phyloP scores from a whole-genome alignment of 2,113 vertebrate species.

The Burhinus bistriatus region DNA sequence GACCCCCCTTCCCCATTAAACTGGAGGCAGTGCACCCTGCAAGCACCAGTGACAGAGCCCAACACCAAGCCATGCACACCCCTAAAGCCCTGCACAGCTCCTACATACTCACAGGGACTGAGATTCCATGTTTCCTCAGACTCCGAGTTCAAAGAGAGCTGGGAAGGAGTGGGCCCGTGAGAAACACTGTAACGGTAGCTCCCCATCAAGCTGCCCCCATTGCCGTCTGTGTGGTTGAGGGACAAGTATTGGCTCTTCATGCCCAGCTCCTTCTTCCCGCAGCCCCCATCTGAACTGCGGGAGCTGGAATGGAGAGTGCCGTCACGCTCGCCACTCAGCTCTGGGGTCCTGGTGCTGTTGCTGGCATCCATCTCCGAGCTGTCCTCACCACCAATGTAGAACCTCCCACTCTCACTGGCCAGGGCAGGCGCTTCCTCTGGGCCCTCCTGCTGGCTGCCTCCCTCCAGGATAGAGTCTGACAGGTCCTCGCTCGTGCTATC shows the following conservation, averaged over 20 bases:
- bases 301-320: constrained; percentile 13
- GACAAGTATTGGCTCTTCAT: constrained; percentile 7
- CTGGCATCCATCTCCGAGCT: constrained; percentile 3
- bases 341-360: constrained; percentile 18
- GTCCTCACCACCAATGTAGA: constrained; percentile 66
- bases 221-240: constrained; percentile 42
- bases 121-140: constrained; percentile 49
- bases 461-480: constrained; percentile 37
- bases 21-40: background rate
- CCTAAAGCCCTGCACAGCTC: background rate
- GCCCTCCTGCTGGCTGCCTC: constrained; percentile 35
- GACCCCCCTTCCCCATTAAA: background rate
- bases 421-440: background rate
- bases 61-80: background rate
- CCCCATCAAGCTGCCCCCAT: constrained; percentile 18
- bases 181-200: constrained; percentile 43
- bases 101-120: constrained; percentile 61
- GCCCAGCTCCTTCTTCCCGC: background rate
- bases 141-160: background rate
- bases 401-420: background rate
- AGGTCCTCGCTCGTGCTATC: constrained; percentile 20
- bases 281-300: background rate
- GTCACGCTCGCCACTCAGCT: background rate
- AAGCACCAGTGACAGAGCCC: background rate
- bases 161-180: constrained; percentile 7